Percentiles rank a stretch among this genome's conserved stretches.
Conservation (phyloP, 2,888 invertebrate genomes). For the Yponomeuta cagnagella region DNA sequence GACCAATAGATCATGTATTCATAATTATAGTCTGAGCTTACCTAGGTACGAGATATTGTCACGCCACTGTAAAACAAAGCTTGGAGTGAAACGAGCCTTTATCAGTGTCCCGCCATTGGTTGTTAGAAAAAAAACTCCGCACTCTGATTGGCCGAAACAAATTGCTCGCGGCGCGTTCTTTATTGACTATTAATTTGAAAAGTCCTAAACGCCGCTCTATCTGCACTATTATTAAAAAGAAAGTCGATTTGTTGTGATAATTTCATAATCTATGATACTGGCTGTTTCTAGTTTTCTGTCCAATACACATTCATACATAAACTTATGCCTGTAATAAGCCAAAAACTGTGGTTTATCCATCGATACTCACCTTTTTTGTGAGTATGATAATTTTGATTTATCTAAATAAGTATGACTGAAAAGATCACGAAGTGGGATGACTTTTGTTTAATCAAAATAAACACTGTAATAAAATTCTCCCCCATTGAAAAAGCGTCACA, state of each 20-base stretch:
- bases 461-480: not conserved
- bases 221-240: conserved; percentile 25
- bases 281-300: no score
- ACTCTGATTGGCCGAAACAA: conserved; percentile 74
- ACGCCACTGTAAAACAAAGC: conserved; percentile 24
- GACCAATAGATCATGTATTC: no score
- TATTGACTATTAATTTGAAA: conserved; percentile 51
- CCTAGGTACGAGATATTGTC: not conserved
- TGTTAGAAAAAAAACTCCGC: conserved; percentile 64
- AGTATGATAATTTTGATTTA: no score
- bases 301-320: no score
- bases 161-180: conserved; percentile 69
- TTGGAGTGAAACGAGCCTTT: conserved; percentile 54
- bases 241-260: conserved; percentile 21
- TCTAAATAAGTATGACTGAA: not conserved
- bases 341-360: no score
- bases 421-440: not conserved
- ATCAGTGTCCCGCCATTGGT: conserved; percentile 71
- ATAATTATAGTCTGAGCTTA: not conserved
- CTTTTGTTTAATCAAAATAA: not conserved
- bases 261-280: no score
- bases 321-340: no score
- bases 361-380: no score
- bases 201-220: conserved; percentile 38
- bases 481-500: not conserved